Evolutionary conservation across 2,888 invertebrate genomes (phyloP), one percentile per base, ranked within the genome.

Genomic region (Drosophila meridiana): DNA sequence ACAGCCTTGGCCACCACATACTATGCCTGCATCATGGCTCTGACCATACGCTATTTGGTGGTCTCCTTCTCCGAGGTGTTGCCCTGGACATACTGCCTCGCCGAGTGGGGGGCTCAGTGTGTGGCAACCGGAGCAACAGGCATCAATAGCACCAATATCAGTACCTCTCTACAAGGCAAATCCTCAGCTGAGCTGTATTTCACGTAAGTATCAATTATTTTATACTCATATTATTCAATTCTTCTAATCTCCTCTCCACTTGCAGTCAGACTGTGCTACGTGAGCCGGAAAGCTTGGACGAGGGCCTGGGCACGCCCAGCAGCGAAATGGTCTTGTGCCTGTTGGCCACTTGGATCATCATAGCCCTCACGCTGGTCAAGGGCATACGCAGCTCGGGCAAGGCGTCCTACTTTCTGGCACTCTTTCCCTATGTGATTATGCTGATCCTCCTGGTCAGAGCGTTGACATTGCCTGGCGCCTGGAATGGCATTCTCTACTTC

Each of bases 401-500:
- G 87, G 95, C 94, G 0, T 95, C 96, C 1, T 96, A 96, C 86
- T 95, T 96, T 82, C 94, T 96, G 14, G 96, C 96, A 0, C 92
- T 96, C 9, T 96, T 96, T 83, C 96, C 96, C 0, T 95, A 95
- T 86, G 90, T 95, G 47, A 94, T 96, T 42, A 94, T 96, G 92
- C 83, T 95, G 42, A 94, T 94, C 48, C 92, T 96, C 55, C 91
- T 96, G 50, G 92, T 94, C 50, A 92, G 95, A 60, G 94, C 95
- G 1, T 90, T 94, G 6, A 95, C 95, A 0, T 82, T 95, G 61
- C 94, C 94, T 0, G 96, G 96, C 2, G 95, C 96, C 8, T 82
- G 92, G 34, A 91, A 95, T 65, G 96, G 96, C 4, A 94, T 96
- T 48, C 82, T 94, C 1, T 96, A 94, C 92, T 96, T 96, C 88